phyloP scores from a whole-genome alignment of 2,888 invertebrate genomes.

The Rhamnusium bicolor region DNA sequence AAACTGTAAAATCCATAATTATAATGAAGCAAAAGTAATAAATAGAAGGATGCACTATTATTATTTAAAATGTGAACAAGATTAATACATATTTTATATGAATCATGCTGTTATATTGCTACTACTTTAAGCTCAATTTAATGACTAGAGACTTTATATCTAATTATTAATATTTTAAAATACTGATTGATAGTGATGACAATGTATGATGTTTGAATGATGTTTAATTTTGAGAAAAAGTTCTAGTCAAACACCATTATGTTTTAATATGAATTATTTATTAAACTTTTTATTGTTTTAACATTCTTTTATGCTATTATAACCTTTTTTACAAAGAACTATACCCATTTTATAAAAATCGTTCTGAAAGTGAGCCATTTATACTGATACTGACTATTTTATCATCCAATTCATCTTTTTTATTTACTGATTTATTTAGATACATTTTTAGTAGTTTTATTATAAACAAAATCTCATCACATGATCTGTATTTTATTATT shows the following conservation, averaged over 20 bases:
- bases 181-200: neutral
- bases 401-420: too few relatives aligned
- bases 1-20: neutral
- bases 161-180: neutral
- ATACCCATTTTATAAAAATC: too few relatives aligned
- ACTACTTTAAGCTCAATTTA: neutral
- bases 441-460: too few relatives aligned
- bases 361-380: too few relatives aligned
- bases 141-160: neutral
- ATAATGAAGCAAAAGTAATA: neutral
- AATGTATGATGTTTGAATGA: neutral
- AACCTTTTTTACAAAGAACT: too few relatives aligned
- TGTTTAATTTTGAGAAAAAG: neutral
- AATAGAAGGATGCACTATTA: neutral
- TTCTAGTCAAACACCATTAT: slow-evolving; percentile 10
- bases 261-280: too few relatives aligned
- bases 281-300: too few relatives aligned
- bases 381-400: too few relatives aligned
- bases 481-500: too few relatives aligned
- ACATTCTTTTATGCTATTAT: neutral
- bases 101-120: neutral
- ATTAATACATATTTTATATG: neutral
- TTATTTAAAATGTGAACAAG: neutral
- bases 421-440: too few relatives aligned
- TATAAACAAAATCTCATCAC: too few relatives aligned